Conservation (phyloP, 2,888 invertebrate genomes). For the Ornithoptera priamus region DNA sequence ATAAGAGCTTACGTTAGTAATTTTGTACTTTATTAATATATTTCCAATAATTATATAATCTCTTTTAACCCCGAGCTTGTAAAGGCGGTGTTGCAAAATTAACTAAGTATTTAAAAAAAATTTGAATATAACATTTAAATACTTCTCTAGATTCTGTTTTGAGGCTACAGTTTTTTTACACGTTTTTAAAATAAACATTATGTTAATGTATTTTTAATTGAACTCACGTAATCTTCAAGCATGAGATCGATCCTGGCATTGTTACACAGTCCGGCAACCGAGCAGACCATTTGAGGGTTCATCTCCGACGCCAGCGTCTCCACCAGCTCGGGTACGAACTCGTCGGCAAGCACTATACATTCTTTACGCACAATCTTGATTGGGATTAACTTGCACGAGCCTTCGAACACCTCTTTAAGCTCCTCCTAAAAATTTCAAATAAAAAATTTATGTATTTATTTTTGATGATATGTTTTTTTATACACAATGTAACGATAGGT, state of each 20-base stretch:
- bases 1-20: too few species aligned
- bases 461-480: too few species aligned
- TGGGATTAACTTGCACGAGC: conserved; percentile 90
- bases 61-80: too few species aligned
- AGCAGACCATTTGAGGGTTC: conserved; percentile 93
- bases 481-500: too few species aligned
- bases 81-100: too few species aligned
- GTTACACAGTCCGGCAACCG: conserved; percentile 93
- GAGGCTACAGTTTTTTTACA: too few species aligned
- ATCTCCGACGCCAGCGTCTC: conserved; percentile 94
- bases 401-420: conserved; percentile 91
- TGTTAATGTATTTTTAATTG: neutral
- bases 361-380: conserved; percentile 86
- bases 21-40: too few species aligned
- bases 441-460: neutral
- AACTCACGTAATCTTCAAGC: conserved; percentile 76
- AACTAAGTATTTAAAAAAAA: too few species aligned
- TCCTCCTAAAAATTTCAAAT: conserved; percentile 80
- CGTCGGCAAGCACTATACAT: conserved; percentile 89
- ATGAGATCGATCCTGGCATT: conserved; percentile 85
- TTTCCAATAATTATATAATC: too few species aligned
- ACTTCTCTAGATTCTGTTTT: too few species aligned
- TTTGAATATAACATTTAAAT: too few species aligned
- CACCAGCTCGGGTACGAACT: conserved; percentile 92
- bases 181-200: too few species aligned